A percentile compares a stretch with the other conserved stretches of the same genome.
Evolutionary conservation across 2,888 invertebrate species (phyloP).

Genomic region (Lasioglossum morio): DNA sequence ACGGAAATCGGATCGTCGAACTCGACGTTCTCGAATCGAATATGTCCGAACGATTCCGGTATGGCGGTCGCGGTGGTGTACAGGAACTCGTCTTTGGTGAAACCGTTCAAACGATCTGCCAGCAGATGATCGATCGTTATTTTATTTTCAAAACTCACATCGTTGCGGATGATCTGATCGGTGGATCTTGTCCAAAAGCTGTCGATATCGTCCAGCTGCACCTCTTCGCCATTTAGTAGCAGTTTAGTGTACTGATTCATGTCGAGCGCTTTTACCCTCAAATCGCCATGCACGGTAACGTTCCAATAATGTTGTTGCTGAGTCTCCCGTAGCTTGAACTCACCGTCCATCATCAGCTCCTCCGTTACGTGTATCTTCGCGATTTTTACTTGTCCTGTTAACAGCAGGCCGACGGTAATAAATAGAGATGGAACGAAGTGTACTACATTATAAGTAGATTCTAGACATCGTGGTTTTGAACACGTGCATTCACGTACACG

Average conservation of each 20-base stretch:
- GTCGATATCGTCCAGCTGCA: conserved; percentile 56
- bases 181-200: conserved; percentile 77
- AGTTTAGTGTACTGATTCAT: conserved; percentile 47
- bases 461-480: neutral
- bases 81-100: conserved; percentile 72
- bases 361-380: conserved; percentile 71
- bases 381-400: conserved; percentile 72
- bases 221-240: conserved; percentile 44
- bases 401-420: neutral
- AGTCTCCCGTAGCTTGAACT: conserved; percentile 39
- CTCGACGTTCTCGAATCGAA: conserved; percentile 71
- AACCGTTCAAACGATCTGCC: conserved; percentile 72
- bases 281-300: conserved; percentile 73
- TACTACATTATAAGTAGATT: neutral
- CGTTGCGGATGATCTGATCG: conserved; percentile 68
- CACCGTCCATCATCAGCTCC: conserved; percentile 63
- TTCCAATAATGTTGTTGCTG: conserved; percentile 74
- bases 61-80: conserved; percentile 70
- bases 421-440: neutral
- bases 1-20: conserved; percentile 57
- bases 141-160: conserved; percentile 67
- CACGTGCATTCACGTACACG: no score
- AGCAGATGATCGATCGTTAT: conserved; percentile 72
- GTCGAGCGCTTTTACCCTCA: conserved; percentile 65
- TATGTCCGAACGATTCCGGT: conserved; percentile 50